Conservation (phyloP, 2,113 vertebrate species). For the Ochotona princeps region DNA sequence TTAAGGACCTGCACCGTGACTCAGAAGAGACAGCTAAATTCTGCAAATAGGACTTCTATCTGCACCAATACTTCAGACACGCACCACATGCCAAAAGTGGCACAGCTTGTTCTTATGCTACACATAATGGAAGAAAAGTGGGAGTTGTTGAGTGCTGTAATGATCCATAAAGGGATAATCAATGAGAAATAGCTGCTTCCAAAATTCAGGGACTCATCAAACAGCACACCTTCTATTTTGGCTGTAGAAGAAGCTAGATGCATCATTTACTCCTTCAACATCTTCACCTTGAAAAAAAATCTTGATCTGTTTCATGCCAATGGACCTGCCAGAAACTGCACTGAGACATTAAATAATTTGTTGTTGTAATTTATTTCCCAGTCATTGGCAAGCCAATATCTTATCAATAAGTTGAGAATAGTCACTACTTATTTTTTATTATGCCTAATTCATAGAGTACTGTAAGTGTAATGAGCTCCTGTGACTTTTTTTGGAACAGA, state of each 20-base stretch:
- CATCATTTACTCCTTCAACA: not conserved
- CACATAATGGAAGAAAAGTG: not conserved
- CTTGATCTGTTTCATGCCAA: too few species aligned
- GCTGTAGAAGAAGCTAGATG: not conserved
- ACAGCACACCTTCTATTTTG: not conserved
- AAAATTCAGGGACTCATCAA: not conserved
- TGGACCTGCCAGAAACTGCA: not conserved
- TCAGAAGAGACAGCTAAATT: not conserved
- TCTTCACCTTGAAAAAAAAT: not conserved
- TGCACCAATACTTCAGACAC: not conserved
- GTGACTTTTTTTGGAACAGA: not conserved
- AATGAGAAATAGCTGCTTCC: not conserved
- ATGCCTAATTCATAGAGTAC: not conserved
- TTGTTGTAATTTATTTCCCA: not conserved
- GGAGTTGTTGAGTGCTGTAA: not conserved
- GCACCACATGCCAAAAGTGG: not conserved
- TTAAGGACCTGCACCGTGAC: not conserved
- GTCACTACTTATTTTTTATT: not conserved
- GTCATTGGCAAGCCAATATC: not conserved
- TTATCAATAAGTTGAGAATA: not conserved
- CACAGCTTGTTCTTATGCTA: not conserved
- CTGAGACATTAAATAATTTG: not conserved
- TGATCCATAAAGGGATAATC: not conserved
- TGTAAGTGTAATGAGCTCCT: not conserved
- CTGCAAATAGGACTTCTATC: not conserved